Evolutionary conservation across 2,797 vertebrate genomes (phyloP).

Genomic region (Hydrophis major): DNA sequence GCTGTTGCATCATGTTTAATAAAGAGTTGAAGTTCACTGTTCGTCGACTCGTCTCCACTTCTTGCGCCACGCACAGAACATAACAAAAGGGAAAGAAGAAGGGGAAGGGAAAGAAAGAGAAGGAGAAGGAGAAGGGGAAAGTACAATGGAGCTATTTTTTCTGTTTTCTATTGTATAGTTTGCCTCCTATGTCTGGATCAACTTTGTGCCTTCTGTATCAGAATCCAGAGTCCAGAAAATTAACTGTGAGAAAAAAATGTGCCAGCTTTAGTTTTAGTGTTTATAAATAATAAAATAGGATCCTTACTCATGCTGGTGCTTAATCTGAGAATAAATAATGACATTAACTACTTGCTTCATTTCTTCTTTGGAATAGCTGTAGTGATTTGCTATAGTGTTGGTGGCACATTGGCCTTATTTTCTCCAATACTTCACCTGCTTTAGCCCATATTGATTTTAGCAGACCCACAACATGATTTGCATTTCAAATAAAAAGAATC

Average conservation of each 20-base stretch:
- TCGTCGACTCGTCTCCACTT: no score
- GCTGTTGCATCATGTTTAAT: no score
- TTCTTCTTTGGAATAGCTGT: neutral
- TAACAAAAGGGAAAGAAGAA: no score
- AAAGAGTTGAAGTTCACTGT: no score
- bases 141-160: neutral
- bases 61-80: no score
- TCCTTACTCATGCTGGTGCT: neutral
- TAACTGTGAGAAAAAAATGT: neutral
- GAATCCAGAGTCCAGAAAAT: neutral
- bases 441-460: neutral
- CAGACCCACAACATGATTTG: neutral
- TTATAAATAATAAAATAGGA: neutral
- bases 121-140: no score
- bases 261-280: neutral
- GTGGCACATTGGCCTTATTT: neutral
- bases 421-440: neutral
- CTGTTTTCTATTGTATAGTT: neutral
- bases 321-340: neutral
- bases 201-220: neutral
- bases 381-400: no score
- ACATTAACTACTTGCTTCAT: neutral
- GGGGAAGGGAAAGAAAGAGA: no score
- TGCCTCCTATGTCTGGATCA: neutral
- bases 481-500: neutral